These are phyloP conservation scores for Synanthedon myopaeformis DNA, from an alignment of 2,888 invertebrate genomes.

Conservation along the genomic window DNA sequence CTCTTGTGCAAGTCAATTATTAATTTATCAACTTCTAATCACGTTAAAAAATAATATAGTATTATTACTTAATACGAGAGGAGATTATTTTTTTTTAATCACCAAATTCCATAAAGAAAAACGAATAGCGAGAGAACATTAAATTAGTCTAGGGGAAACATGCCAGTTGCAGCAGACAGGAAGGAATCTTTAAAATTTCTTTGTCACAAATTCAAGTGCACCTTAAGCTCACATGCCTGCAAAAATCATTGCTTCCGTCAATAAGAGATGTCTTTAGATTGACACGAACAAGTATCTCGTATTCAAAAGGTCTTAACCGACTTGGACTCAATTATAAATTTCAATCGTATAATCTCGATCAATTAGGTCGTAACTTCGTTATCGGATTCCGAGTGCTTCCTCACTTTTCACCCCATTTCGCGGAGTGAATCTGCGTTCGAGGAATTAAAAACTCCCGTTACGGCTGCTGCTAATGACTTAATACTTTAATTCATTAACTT, in stretches of 20 bases:
- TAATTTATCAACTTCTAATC: too few relatives aligned
- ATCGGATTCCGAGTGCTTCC: background rate
- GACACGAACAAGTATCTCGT: background rate
- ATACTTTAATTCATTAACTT: constrained; percentile 13
- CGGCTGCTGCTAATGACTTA: constrained; percentile 17
- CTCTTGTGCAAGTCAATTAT: too few relatives aligned
- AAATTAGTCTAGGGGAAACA: too few relatives aligned
- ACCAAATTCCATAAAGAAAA: too few relatives aligned
- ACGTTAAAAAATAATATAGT: too few relatives aligned
- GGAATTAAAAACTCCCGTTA: constrained; percentile 9
- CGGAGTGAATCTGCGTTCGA: background rate
- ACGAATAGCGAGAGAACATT: too few relatives aligned
- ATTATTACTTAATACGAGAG: too few relatives aligned
- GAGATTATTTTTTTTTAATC: too few relatives aligned
- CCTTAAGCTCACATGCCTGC: background rate
- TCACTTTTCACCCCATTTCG: background rate
- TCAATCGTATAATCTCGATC: background rate
- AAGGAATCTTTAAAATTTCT: too few relatives aligned
- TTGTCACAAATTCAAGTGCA: too few relatives aligned
- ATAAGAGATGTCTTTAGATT: background rate
- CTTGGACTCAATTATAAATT: background rate
- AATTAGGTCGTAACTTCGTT: background rate
- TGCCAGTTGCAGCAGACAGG: too few relatives aligned
- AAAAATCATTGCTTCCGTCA: background rate
- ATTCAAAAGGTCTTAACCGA: background rate